Evolutionary conservation across 2,113 vertebrate genomes (phyloP).

Genomic region (Scopus umbretta): DNA sequence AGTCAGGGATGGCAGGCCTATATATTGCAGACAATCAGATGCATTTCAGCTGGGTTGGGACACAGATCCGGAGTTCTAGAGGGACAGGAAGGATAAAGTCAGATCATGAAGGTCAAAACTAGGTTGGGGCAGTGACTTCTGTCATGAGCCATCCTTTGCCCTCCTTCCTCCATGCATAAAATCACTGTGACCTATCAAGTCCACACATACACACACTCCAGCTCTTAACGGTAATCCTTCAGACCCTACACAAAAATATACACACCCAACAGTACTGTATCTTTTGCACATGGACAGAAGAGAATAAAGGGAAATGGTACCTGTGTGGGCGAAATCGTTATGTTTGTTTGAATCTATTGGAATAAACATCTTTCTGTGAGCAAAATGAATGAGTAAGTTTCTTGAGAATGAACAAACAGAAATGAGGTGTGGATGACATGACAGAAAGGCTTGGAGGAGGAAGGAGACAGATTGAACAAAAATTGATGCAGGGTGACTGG

Average conservation of each 20-base stretch:
- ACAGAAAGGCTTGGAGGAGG: background rate
- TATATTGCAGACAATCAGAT: background rate
- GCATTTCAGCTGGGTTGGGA: background rate
- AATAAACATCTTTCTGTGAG: background rate
- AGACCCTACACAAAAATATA: background rate
- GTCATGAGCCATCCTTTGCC: background rate
- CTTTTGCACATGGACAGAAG: background rate
- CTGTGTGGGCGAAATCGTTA: background rate
- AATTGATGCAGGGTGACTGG: background rate
- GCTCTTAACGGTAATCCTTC: background rate
- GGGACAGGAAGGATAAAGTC: background rate
- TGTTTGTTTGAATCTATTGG: background rate
- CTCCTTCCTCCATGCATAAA: background rate
- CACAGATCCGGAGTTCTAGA: background rate
- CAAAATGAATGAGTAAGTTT: background rate
- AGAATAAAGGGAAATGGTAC: background rate
- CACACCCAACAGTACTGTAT: accelerated
- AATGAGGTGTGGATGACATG: background rate
- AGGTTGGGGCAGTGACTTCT: background rate
- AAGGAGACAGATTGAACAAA: background rate
- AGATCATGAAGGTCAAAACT: background rate
- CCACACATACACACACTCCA: accelerated
- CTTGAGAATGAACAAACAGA: background rate
- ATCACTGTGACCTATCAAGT: background rate
- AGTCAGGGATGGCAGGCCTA: background rate